Evolutionary conservation across 1,140 invertebrate genomes (phyloP), one percentile per base, ranked within the genome.

Genomic region (Procambarus clarkii): DNA sequence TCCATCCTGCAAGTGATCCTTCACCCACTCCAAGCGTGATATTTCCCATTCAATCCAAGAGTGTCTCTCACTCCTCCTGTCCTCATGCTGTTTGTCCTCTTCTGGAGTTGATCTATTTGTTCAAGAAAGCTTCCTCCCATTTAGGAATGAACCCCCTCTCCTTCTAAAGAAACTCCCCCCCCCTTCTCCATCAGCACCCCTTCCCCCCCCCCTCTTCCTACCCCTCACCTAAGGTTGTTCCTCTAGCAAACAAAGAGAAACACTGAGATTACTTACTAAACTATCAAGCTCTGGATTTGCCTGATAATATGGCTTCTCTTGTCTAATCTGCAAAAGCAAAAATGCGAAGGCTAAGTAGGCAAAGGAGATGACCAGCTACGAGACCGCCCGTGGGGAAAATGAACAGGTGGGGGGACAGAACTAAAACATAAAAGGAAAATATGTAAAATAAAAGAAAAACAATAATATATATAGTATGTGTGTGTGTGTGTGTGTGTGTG

Each of bases 211-310:
- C 13, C 50, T 13, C 50, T 13, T 54, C 50, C 8, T 9, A 13
- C 50, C 50, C 69, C 24, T 74, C 69, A 74, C n/a, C 69, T 69
- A 3, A 69, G 64, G 64, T 69, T 11, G 64, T 21, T 34, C 69
- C 69, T 74, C 69, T 21, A 24, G 3, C 69, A 58, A 76, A 74
- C 54, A 69, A 86, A 83, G 83, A 88, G 21, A 80, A 60, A n/a
- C 21, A 7, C 7, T 76, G 85, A 45, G n/a, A 92, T 94, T 95
- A 98, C 98, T 98, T 96, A 99, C 98, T 96, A 99, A 96, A 96
- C 98, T 98, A 96, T 99, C 98, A 95, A 99, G 97, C 97, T 99
- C 98, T 94, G 98, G 98, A 96, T 99, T 98, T 94, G 98, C 98
- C 96, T 98, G 97, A 95, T 99, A 96, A 98, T 99, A 94, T 98